phyloP scores from a whole-genome alignment of 2,888 invertebrate species.

The Epinotia nisella region DNA sequence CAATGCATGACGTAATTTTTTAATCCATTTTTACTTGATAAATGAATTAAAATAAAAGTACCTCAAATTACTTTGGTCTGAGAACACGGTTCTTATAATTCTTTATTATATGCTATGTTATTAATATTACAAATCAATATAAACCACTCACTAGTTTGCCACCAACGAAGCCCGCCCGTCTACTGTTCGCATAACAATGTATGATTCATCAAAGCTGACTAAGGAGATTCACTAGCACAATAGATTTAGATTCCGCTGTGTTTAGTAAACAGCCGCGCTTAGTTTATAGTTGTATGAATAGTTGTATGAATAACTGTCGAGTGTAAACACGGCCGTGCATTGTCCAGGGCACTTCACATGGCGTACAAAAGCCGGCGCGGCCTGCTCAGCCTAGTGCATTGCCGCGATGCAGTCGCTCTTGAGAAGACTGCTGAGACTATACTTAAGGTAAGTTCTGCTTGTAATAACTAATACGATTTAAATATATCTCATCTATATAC shows the following conservation, averaged over 20 bases:
- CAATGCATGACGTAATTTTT: too few species aligned
- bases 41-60: too few species aligned
- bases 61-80: too few species aligned
- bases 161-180: background rate
- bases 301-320: constrained; percentile 79
- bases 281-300: constrained; percentile 81
- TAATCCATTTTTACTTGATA: too few species aligned
- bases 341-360: constrained; percentile 78
- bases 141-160: constrained; percentile 19
- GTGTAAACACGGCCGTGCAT: constrained; percentile 71
- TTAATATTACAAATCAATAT: background rate
- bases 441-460: constrained; percentile 68
- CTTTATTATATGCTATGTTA: too few species aligned
- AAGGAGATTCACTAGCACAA: constrained; percentile 59
- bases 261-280: constrained; percentile 74
- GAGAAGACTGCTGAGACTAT: constrained; percentile 74
- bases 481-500: too few species aligned
- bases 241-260: constrained; percentile 72
- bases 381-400: constrained; percentile 73
- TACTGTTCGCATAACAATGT: constrained; percentile 17
- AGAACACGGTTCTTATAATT: too few species aligned
- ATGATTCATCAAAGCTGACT: constrained; percentile 11
- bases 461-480: constrained; percentile 20
- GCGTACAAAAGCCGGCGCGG: constrained; percentile 82
- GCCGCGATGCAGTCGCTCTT: constrained; percentile 67